A percentile compares a stretch with the other conserved stretches of the same genome.
phyloP scores from a whole-genome alignment of 1,140 invertebrate genomes.

The Apis florea region DNA sequence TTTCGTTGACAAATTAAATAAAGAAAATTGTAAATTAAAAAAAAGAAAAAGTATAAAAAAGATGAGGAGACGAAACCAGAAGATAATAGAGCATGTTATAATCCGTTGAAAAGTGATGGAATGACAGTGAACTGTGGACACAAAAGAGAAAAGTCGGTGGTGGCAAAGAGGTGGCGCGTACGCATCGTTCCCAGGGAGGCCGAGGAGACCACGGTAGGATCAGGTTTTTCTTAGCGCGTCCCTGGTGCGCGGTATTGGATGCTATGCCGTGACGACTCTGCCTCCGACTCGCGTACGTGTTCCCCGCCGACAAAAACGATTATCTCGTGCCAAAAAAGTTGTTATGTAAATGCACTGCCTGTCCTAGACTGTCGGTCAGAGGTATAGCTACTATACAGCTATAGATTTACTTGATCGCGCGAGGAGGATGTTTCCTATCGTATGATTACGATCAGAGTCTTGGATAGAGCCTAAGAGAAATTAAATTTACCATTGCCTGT shows the following conservation, averaged over 20 bases:
- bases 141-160: constrained; percentile 17
- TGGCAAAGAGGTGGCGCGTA: constrained; percentile 25
- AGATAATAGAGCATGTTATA: not conserved
- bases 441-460: not conserved
- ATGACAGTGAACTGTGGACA: constrained; percentile 8
- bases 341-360: constrained; percentile 76
- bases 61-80: not conserved
- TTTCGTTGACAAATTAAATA: too few species aligned
- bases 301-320: constrained; percentile 65
- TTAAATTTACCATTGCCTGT: not conserved
- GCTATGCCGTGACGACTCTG: constrained; percentile 60
- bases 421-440: not conserved
- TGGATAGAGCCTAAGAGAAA: not conserved
- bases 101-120: constrained; percentile 23
- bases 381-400: constrained; percentile 51
- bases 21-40: too few species aligned
- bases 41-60: not conserved
- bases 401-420: constrained; percentile 10
- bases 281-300: constrained; percentile 60
- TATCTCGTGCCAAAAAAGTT: constrained; percentile 72
- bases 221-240: constrained; percentile 65
- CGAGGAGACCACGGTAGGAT: constrained; percentile 54
- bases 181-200: constrained; percentile 54
- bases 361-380: constrained; percentile 64
- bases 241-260: constrained; percentile 48